phyloP scores from a whole-genome alignment of 2,888 invertebrate genomes.

The Resseliella maxima region DNA sequence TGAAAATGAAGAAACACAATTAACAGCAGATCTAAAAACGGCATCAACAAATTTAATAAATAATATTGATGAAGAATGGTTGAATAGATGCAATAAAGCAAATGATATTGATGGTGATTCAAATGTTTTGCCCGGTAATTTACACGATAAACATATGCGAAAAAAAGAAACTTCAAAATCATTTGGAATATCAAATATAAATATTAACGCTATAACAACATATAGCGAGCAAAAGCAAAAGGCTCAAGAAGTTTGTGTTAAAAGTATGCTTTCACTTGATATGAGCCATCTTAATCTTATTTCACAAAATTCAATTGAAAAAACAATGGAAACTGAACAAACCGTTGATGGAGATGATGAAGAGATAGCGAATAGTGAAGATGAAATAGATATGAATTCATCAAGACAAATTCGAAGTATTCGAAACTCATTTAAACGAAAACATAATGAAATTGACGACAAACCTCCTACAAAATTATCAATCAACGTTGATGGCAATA shows the following conservation, averaged over 20 bases:
- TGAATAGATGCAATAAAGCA: conserved; percentile 68
- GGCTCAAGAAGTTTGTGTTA: conserved; percentile 55
- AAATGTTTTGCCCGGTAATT: not conserved
- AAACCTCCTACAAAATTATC: conserved; percentile 56
- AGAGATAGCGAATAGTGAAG: conserved; percentile 76
- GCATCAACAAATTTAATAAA: conserved; percentile 58
- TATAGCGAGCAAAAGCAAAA: conserved; percentile 39
- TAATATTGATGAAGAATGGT: conserved; percentile 68
- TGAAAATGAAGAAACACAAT: conserved; percentile 56
- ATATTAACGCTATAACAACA: conserved; percentile 61
- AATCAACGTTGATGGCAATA: not conserved
- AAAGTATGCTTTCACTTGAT: conserved; percentile 61
- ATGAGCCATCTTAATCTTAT: conserved; percentile 66
- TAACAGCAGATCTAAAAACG: conserved; percentile 59
- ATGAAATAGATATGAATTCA: conserved; percentile 68
- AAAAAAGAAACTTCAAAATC: conserved; percentile 58
- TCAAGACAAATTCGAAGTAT: conserved; percentile 62
- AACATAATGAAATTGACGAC: conserved; percentile 61
- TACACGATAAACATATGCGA: conserved; percentile 59
- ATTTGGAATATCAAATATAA: conserved; percentile 68
- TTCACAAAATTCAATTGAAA: not conserved
- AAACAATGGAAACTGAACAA: no score
- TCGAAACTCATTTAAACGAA: conserved; percentile 72
- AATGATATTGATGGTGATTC: conserved; percentile 70
- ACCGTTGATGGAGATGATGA: conserved; percentile 74